Evolutionary conservation across 2,113 vertebrate species (phyloP).

Genomic region (Chionodraco myersi): DNA sequence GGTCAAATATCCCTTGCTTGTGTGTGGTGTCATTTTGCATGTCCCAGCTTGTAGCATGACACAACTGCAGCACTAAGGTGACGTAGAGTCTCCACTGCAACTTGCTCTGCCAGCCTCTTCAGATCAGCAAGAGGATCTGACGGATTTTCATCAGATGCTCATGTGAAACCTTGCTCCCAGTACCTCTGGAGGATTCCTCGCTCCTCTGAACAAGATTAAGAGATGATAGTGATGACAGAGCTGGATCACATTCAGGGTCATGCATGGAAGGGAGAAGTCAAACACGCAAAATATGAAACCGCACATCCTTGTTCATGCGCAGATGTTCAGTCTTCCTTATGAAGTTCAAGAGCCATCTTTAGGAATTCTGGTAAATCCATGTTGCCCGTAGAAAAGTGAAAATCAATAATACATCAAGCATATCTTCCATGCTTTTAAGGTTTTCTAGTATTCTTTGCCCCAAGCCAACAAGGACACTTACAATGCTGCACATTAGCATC

Average conservation of each 20-base stretch:
- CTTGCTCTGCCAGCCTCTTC: constrained; percentile 10
- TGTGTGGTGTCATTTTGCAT: no score
- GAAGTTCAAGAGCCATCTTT: not conserved
- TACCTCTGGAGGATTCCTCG: not conserved
- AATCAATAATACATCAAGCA: constrained; percentile 16
- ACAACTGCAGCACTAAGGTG: not conserved
- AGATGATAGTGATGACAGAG: constrained; percentile 6
- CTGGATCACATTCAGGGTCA: constrained; percentile 3
- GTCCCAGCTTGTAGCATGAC: not conserved
- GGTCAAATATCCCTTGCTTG: not conserved
- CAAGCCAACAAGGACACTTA: not conserved
- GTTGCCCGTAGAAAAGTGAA: not conserved
- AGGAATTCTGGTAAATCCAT: not conserved
- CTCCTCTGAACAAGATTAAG: constrained; percentile 6
- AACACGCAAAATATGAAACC: not conserved
- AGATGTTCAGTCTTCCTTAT: constrained; percentile 2
- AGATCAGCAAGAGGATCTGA: constrained; percentile 6
- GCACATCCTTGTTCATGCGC: not conserved
- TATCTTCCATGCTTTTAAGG: not conserved
- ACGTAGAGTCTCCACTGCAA: not conserved
- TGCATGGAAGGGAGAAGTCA: not conserved
- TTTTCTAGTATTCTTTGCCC: not conserved
- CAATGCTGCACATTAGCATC: not conserved
- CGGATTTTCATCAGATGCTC: constrained; percentile 1
- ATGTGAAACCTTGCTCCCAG: not conserved